Evolutionary conservation across 2,888 invertebrate genomes (phyloP), one percentile per base, ranked within the genome.

Genomic region (Andrena camellia): DNA sequence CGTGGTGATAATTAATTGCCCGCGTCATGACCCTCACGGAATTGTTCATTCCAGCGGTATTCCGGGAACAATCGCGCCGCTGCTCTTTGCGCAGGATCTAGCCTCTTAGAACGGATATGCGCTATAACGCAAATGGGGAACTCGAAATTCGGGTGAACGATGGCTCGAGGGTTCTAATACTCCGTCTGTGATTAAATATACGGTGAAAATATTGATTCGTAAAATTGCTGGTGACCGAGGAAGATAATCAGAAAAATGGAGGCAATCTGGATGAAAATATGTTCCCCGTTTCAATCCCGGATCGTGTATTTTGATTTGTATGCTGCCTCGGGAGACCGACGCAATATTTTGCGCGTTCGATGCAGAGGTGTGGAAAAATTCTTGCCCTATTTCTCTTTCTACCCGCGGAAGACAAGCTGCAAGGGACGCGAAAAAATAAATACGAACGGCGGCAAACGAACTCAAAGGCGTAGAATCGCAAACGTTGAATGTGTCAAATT

Each of bases 361-460:
- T 33, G 67, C 10, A 20, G 70, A 57, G 17, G 62, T 52, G 17
- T 42, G 57, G 42, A 57, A 71, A 50, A 74, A 74, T 70, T 29
- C 26, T 17, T 5, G 13, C 54, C 20, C 35, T 33, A 62, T 23
- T 4, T 13, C 7, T 2, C 48, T 6, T 20, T 4, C 64, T 74
- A 78, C 69, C 70, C 71, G 73, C 71, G 83, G 74, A 74, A 42
- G 62, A 59, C 52, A n/a, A 48, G n/a, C 26, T 69, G 48, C 13
- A 48, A 70, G 48, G 31, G 57, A 23, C 64, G 6, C 1, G 17
- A n/a, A 10, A 31, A 26, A 20, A 8, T 26, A 31, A 48, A 66
- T 13, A 20, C 26, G 52, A 62, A 62, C 33, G 20, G 2, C 8
- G 35, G 20, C 26, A n/a, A 66, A 42, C 20, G 23, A 66, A 17